Percentiles rank a stretch among this genome's conserved stretches.
phyloP scores from a whole-genome alignment of 1,140 invertebrate genomes.

The Orchestia grillus region DNA sequence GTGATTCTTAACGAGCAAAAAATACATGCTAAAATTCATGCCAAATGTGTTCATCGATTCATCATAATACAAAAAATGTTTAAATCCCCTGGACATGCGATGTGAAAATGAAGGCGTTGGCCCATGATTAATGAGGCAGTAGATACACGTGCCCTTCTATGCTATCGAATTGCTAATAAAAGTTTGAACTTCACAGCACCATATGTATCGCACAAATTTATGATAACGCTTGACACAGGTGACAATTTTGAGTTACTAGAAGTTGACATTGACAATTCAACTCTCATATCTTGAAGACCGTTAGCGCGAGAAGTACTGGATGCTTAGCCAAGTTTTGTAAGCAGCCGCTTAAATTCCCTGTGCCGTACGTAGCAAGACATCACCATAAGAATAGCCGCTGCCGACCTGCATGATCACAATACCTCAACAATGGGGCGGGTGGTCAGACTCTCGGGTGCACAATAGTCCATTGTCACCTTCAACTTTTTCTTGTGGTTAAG shows the following conservation, averaged over 20 bases:
- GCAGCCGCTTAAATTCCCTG: background rate
- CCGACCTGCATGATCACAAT: background rate
- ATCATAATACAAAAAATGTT: too few relatives aligned
- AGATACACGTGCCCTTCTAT: too few relatives aligned
- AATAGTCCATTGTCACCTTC: constrained; percentile 16
- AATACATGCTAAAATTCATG: too few relatives aligned
- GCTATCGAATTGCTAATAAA: too few relatives aligned
- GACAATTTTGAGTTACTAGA: background rate
- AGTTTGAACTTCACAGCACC: too few relatives aligned
- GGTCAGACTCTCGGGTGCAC: background rate
- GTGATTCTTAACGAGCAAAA: too few relatives aligned
- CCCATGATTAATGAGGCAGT: too few relatives aligned
- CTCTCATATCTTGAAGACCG: background rate
- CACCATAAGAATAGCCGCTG: background rate
- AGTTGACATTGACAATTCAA: background rate
- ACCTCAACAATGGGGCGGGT: constrained; percentile 1
- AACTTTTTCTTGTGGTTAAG: background rate
- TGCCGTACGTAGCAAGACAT: background rate
- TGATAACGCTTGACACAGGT: too few relatives aligned
- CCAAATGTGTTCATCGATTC: too few relatives aligned
- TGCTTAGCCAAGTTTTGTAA: background rate
- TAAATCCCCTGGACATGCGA: too few relatives aligned
- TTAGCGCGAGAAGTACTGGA: background rate
- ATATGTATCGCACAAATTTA: too few relatives aligned
- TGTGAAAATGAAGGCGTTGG: too few relatives aligned